These are phyloP conservation scores for Drosophila kohkoa DNA, from an alignment of 1,140 invertebrate species.

Conservation along the genomic window DNA sequence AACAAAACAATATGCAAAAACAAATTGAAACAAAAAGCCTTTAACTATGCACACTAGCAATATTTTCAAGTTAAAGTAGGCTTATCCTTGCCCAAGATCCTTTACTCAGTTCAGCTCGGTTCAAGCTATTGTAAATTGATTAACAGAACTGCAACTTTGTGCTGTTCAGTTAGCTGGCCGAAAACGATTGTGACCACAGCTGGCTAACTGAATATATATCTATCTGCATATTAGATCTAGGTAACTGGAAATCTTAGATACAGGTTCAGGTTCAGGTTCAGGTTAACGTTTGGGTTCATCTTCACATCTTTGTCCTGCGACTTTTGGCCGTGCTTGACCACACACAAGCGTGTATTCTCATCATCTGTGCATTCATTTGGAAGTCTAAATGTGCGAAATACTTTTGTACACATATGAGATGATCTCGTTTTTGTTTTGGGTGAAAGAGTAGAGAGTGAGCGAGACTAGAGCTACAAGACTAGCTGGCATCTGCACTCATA, in stretches of 20 bases:
- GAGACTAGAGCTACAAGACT: neutral
- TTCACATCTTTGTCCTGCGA: neutral
- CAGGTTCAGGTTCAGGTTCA: neutral
- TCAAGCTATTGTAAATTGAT: constrained; percentile 71
- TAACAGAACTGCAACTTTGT: constrained; percentile 61
- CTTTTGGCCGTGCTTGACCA: constrained; percentile 40
- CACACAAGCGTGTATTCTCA: constrained; percentile 21
- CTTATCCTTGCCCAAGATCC: constrained; percentile 57
- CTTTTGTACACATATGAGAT: constrained; percentile 73
- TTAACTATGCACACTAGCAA: constrained; percentile 56
- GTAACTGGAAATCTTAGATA: constrained; percentile 23
- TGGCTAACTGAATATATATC: neutral
- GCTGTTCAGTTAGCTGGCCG: constrained; percentile 67
- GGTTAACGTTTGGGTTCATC: neutral
- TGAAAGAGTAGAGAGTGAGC: constrained; percentile 56
- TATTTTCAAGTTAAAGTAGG: constrained; percentile 82
- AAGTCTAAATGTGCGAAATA: constrained; percentile 77
- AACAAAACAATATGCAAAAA: constrained; percentile 64
- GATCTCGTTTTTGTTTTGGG: constrained; percentile 71
- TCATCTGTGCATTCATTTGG: constrained; percentile 64
- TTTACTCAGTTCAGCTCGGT: constrained; percentile 21
- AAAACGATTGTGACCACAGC: constrained; percentile 28
- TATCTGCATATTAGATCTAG: constrained; percentile 63
- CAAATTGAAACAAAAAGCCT: constrained; percentile 30
- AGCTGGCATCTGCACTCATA: constrained; percentile 44